A percentile compares a stretch with the other conserved stretches of the same genome.
These are phyloP conservation scores for Gadus chalcogrammus DNA, from an alignment of 2,113 vertebrate genomes.

Conservation along the genomic window DNA sequence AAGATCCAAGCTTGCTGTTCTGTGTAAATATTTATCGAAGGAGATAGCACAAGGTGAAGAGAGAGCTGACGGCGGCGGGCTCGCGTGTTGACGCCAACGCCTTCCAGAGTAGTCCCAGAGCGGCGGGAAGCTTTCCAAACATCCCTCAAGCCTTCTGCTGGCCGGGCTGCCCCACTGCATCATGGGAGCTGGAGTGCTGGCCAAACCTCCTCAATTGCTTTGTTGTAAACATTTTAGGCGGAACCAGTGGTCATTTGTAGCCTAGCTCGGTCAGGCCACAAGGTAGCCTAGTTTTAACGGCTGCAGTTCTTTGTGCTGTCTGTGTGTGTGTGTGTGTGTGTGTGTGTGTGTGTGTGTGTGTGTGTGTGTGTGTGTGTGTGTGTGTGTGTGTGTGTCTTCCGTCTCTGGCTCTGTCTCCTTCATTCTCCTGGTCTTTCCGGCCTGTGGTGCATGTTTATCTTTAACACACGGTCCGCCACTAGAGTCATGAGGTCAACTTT, in stretches of 20 bases:
- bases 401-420: neutral
- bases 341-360: neutral
- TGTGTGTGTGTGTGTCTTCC: neutral
- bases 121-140: too few relatives aligned
- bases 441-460: slow-evolving; percentile 19
- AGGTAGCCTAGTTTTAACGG: too few relatives aligned
- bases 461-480: neutral
- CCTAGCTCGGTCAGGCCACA: too few relatives aligned
- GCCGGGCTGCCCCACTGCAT: neutral
- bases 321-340: neutral
- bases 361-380: neutral
- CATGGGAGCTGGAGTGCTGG: neutral
- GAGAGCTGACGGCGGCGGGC: neutral
- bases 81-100: neutral
- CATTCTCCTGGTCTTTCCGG: neutral
- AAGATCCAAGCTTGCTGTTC: neutral
- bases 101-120: neutral
- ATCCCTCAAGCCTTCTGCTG: too few relatives aligned
- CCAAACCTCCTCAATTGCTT: too few relatives aligned
- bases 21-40: neutral
- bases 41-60: neutral
- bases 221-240: too few relatives aligned
- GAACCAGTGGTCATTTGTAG: too few relatives aligned
- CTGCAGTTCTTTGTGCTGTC: neutral
- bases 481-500: neutral